phyloP scores from a whole-genome alignment of 2,888 invertebrate genomes.

The Ariolimax columbianus region DNA sequence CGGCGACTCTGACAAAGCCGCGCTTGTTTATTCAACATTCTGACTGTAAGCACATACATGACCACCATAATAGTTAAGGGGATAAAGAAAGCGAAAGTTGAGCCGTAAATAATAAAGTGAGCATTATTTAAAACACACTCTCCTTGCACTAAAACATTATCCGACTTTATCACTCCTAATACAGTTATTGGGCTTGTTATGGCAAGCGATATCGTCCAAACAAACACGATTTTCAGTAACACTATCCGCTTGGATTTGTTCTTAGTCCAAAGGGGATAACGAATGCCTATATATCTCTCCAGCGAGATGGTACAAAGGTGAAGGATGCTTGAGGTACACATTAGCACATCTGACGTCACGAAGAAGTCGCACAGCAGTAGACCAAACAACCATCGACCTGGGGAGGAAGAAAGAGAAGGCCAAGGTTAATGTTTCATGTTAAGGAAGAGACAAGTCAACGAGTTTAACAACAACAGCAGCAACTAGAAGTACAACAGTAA shows the following conservation, averaged over 20 bases:
- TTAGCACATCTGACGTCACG: conserved; percentile 82
- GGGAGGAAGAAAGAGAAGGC: not conserved
- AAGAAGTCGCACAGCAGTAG: conserved; percentile 80
- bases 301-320: conserved; percentile 82
- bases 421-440: no score
- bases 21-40: conserved; percentile 88
- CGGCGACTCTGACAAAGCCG: conserved; percentile 62
- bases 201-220: conserved; percentile 90
- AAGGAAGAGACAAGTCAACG: no score
- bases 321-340: conserved; percentile 82
- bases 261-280: conserved; percentile 87
- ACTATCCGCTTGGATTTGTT: conserved; percentile 77
- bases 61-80: conserved; percentile 95
- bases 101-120: conserved; percentile 88
- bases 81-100: conserved; percentile 96
- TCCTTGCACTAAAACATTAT: conserved; percentile 83
- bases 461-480: no score
- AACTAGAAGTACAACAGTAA: no score
- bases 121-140: conserved; percentile 79
- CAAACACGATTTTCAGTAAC: conserved; percentile 90
- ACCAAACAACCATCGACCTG: conserved; percentile 93
- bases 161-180: conserved; percentile 82
- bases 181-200: conserved; percentile 80
- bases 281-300: conserved; percentile 89
- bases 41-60: conserved; percentile 95